phyloP scores from a whole-genome alignment of 2,113 vertebrate genomes.

The Blennius ocellaris region DNA sequence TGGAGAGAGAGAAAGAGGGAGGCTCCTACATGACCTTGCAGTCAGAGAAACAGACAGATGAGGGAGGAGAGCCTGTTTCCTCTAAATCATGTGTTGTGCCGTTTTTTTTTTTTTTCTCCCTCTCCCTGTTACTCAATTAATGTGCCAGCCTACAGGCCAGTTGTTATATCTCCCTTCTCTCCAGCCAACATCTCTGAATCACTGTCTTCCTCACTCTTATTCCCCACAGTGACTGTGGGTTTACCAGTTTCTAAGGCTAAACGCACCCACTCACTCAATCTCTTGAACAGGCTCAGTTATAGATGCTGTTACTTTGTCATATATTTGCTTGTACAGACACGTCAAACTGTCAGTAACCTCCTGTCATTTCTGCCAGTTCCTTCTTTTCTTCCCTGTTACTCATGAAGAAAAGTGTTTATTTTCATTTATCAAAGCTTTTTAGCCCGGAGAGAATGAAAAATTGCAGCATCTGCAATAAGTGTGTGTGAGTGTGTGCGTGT shows the following conservation, averaged over 20 bases:
- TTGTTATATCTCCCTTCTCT: constrained; percentile 28
- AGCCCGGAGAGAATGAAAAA: constrained; percentile 73
- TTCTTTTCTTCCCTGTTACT: constrained; percentile 51
- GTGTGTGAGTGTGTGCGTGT: constrained; percentile 61
- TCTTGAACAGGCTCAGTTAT: constrained; percentile 13
- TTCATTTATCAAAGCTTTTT: constrained; percentile 84
- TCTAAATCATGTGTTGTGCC: constrained; percentile 66
- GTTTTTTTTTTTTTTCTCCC: constrained; percentile 31
- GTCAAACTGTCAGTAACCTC: constrained; percentile 69
- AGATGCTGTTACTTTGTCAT: constrained; percentile 36
- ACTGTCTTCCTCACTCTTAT: constrained; percentile 30
- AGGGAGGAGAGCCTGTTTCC: constrained; percentile 54
- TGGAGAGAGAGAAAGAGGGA: constrained; percentile 53
- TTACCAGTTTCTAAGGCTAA: constrained; percentile 43
- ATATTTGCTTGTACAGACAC: constrained; percentile 57
- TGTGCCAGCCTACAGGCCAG: constrained; percentile 40
- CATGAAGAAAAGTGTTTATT: constrained; percentile 83
- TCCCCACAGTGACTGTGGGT: constrained; percentile 31
- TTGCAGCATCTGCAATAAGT: constrained; percentile 75
- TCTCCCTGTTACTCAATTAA: constrained; percentile 61
- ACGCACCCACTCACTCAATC: constrained; percentile 29
- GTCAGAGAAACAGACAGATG: constrained; percentile 60
- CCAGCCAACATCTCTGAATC: constrained; percentile 29
- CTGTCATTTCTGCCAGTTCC: constrained; percentile 61
- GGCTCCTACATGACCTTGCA: constrained; percentile 66